Percentiles rank a stretch among this genome's conserved stretches.
phyloP scores from a whole-genome alignment of 2,888 invertebrate genomes.

The Cryptocephalus primarius region DNA sequence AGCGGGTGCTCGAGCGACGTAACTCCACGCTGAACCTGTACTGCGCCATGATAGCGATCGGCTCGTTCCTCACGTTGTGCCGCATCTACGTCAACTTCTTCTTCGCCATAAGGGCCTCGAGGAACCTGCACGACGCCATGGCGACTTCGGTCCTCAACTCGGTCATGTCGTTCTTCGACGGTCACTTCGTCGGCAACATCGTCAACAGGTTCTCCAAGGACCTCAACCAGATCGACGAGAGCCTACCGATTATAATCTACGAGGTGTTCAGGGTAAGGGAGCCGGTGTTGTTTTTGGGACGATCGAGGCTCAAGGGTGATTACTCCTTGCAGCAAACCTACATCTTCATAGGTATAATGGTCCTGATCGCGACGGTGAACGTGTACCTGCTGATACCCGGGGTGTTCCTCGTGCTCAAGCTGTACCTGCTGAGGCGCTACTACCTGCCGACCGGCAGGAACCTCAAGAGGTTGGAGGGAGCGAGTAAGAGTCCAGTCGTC shows the following conservation, averaged over 20 bases:
- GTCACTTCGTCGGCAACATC: conserved; percentile 30
- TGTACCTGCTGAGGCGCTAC: conserved; percentile 52
- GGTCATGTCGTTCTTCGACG: conserved; percentile 32
- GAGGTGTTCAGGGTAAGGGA: conserved; percentile 20
- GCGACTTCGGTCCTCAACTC: conserved; percentile 39
- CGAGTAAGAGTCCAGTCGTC: conserved; percentile 44
- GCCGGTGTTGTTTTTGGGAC: too few relatives aligned
- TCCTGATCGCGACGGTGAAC: conserved; percentile 46
- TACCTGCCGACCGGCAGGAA: conserved; percentile 66
- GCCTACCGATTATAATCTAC: conserved; percentile 16
- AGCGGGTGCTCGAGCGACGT: conserved; percentile 5
- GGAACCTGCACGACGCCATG: conserved; percentile 54
- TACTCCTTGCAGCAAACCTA: conserved; percentile 39
- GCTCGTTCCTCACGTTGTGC: conserved; percentile 9
- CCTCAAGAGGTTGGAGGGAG: conserved; percentile 61
- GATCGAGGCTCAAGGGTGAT: too few relatives aligned
- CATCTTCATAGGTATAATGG: conserved; percentile 55
- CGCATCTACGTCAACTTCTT: conserved; percentile 16
- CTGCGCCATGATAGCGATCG: conserved; percentile 8
- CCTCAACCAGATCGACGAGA: conserved; percentile 57
- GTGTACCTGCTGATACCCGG: conserved; percentile 56
- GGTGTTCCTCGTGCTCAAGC: conserved; percentile 50
- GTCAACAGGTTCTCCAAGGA: conserved; percentile 53
- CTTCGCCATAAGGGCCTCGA: conserved; percentile 17
- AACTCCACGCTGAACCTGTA: conserved; percentile 12